A percentile compares a stretch with the other conserved stretches of the same genome.
These are phyloP conservation scores for Spilosoma lubricipeda DNA, from an alignment of 2,888 invertebrate species.

Conservation along the genomic window DNA sequence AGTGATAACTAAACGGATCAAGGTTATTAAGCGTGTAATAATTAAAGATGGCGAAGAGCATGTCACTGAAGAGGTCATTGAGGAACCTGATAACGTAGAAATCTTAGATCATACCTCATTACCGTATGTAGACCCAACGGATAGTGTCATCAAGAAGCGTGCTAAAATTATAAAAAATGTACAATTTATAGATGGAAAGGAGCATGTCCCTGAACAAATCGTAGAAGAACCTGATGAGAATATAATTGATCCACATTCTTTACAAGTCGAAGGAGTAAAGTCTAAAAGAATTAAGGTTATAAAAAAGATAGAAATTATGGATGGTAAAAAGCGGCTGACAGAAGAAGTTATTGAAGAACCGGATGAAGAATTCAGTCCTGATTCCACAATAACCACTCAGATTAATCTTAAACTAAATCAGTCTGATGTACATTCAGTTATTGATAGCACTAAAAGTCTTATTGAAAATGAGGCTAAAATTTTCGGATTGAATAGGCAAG, in stretches of 20 bases:
- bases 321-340: conserved; percentile 91
- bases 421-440: conserved; percentile 24
- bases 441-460: conserved; percentile 42
- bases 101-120: neutral
- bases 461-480: conserved; percentile 47
- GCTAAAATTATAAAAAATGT: conserved; percentile 79
- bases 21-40: conserved; percentile 22
- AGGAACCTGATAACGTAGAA: conserved; percentile 93
- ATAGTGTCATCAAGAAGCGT: conserved; percentile 6
- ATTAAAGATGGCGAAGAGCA: conserved; percentile 94
- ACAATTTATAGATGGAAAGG: conserved; percentile 91
- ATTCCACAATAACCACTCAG: conserved; percentile 65
- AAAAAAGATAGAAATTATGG: conserved; percentile 89
- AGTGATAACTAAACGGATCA: conserved; percentile 3
- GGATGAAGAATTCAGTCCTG: conserved; percentile 74
- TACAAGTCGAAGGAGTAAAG: conserved; percentile 67
- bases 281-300: conserved; percentile 83
- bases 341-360: conserved; percentile 90
- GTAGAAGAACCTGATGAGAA: conserved; percentile 81
- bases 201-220: conserved; percentile 90
- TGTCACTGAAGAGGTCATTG: conserved; percentile 93
- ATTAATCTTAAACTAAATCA: conserved; percentile 62
- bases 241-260: conserved; percentile 82
- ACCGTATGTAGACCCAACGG: neutral
- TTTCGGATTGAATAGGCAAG: neutral